Conservation (phyloP, 2,113 vertebrate genomes). For the Trachemys scripta region DNA sequence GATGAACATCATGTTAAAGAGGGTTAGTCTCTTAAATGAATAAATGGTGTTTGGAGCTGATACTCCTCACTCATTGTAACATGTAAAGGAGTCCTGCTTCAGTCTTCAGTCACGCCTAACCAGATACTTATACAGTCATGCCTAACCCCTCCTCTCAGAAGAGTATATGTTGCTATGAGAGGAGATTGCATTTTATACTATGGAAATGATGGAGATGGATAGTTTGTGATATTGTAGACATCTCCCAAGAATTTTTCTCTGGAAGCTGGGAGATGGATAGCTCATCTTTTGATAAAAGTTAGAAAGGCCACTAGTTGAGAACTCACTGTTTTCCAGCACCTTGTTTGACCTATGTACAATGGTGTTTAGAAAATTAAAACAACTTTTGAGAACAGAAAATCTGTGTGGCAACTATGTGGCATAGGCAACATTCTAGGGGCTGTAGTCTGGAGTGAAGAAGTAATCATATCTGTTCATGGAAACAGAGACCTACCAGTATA, state of each 20-base stretch:
- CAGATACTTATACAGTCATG: background rate
- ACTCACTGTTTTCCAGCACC: background rate
- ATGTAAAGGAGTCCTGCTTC: constrained; percentile 11
- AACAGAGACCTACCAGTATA: background rate
- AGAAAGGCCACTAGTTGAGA: background rate
- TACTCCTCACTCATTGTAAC: constrained; percentile 25
- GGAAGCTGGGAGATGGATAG: background rate
- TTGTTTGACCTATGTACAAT: rapidly evolving
- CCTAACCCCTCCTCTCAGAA: background rate
- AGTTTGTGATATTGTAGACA: background rate
- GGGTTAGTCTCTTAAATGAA: background rate
- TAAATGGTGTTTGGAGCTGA: constrained; percentile 5
- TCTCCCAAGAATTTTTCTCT: background rate
- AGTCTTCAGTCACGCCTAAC: background rate
- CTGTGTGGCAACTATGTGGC: background rate
- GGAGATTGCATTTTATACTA: background rate
- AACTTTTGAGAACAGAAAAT: background rate
- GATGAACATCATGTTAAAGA: background rate
- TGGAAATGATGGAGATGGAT: background rate
- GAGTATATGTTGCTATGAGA: constrained; percentile 28
- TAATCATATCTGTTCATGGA: background rate
- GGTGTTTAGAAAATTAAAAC: background rate
- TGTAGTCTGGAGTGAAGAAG: background rate
- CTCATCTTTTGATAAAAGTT: background rate
- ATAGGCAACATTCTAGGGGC: background rate